phyloP scores from a whole-genome alignment of 2,888 invertebrate species.

The Chromoteleia sp. region DNA sequence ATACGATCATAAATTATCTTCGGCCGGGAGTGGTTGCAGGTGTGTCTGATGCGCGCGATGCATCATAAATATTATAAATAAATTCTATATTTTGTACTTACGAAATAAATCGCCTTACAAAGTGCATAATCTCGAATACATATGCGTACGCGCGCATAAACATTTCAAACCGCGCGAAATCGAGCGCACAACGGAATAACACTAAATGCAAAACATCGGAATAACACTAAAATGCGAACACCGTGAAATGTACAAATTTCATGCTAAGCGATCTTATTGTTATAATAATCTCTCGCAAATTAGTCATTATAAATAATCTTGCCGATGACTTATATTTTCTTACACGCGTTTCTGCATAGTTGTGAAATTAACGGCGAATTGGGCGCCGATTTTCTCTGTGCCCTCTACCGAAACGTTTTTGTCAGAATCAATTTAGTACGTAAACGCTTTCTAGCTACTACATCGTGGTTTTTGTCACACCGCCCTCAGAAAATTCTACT shows the following conservation, averaged over 20 bases:
- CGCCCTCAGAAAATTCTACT: conserved; percentile 60
- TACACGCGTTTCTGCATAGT: too few species aligned
- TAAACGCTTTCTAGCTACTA: conserved; percentile 57
- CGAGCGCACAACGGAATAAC: too few species aligned
- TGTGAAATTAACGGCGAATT: too few species aligned
- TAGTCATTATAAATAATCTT: too few species aligned
- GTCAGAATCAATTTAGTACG: conserved; percentile 54
- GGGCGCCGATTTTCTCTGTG: conserved; percentile 34
- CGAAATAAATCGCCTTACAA: conserved; percentile 71
- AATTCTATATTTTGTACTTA: conserved; percentile 74
- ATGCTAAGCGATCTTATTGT: too few species aligned
- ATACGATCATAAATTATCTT: conserved; percentile 77
- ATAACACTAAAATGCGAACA: too few species aligned
- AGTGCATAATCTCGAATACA: conserved; percentile 52
- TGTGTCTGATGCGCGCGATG: conserved; percentile 75
- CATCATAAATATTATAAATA: conserved; percentile 79
- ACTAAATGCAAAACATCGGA: too few species aligned
- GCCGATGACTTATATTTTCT: too few species aligned
- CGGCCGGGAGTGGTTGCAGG: conserved; percentile 73
- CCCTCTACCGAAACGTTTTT: conserved; percentile 43
- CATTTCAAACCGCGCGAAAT: conserved; percentile 4
- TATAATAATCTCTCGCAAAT: too few species aligned
- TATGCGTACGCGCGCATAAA: conserved; percentile 27
- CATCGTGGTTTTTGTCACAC: conserved; percentile 63
- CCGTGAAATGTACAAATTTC: too few species aligned